A percentile compares a stretch with the other conserved stretches of the same genome.
phyloP scores from a whole-genome alignment of 2,888 invertebrate species.

The Cabera pusaria region DNA sequence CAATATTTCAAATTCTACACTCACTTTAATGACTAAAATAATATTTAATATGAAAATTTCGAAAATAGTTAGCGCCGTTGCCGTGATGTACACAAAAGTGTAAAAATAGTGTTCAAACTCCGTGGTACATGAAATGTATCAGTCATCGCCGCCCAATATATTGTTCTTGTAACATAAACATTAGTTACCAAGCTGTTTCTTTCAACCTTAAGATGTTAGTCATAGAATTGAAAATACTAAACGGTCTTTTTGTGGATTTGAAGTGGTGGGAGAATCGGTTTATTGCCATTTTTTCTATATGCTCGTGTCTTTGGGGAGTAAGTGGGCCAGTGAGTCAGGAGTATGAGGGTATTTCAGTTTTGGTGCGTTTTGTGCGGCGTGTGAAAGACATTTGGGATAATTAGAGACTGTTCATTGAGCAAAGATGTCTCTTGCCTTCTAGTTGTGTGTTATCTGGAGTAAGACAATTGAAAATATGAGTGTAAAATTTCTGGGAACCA shows the following conservation, averaged over 20 bases:
- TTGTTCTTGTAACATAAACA: slow-evolving; percentile 41
- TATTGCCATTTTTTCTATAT: slow-evolving; percentile 29
- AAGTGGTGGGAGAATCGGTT: slow-evolving; percentile 32
- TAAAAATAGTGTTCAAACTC: slow-evolving; percentile 55
- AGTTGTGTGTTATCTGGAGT: too few species aligned
- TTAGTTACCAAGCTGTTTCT: slow-evolving; percentile 38
- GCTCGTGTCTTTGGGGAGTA: slow-evolving; percentile 21
- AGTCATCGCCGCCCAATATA: slow-evolving; percentile 57
- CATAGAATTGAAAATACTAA: slow-evolving; percentile 1
- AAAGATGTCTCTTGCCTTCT: too few species aligned
- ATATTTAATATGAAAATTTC: slow-evolving; percentile 26
- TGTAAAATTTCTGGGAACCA: too few species aligned
- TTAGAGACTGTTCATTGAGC: too few species aligned
- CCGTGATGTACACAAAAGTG: slow-evolving; percentile 24
- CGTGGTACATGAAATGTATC: slow-evolving; percentile 52
- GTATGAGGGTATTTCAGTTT: slow-evolving; percentile 8
- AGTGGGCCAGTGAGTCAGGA: slow-evolving; percentile 34
- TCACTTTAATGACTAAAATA: slow-evolving; percentile 21
- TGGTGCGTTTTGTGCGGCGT: too few species aligned
- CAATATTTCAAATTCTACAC: slow-evolving; percentile 16
- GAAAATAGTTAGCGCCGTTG: slow-evolving; percentile 33
- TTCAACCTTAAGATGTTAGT: slow-evolving; percentile 25
- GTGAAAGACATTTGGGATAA: slow-evolving; percentile 1
- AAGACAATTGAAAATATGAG: background rate
- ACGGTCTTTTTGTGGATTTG: background rate